A percentile compares a stretch with the other conserved stretches of the same genome.
phyloP scores from a whole-genome alignment of 53 echinoderm and acorn worm genomes.

The Echinarachnius parma region DNA sequence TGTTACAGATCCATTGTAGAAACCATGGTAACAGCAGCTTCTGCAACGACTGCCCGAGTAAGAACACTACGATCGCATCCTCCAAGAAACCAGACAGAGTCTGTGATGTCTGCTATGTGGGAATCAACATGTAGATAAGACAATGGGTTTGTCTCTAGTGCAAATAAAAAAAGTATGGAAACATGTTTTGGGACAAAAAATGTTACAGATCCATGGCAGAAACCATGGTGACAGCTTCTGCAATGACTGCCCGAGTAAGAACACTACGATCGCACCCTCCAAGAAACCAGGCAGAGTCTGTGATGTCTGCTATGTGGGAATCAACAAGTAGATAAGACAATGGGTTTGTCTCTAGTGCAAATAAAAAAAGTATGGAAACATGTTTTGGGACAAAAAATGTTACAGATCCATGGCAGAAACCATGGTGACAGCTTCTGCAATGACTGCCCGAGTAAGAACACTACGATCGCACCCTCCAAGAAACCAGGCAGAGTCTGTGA shows the following conservation, averaged over 20 bases:
- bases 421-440: constrained; percentile 84
- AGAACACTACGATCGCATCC: constrained; percentile 68
- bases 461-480: constrained; percentile 81
- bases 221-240: constrained; percentile 95
- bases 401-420: constrained; percentile 84
- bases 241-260: constrained; percentile 86
- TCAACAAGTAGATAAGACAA: constrained; percentile 40
- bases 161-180: no score
- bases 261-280: constrained; percentile 77
- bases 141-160: no score
- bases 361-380: neutral
- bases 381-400: neutral
- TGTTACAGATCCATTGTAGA: constrained; percentile 80
- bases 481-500: constrained; percentile 89
- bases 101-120: constrained; percentile 70
- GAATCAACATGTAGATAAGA: constrained; percentile 37
- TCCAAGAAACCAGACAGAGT: constrained; percentile 91
- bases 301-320: constrained; percentile 72
- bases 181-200: no score
- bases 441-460: constrained; percentile 73
- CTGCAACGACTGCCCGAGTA: constrained; percentile 84
- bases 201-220: constrained; percentile 90
- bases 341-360: no score
- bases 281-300: constrained; percentile 97
- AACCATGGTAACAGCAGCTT: constrained; percentile 81